These are phyloP conservation scores for Rhegmatorhina hoffmannsi DNA, from an alignment of 2,113 vertebrate genomes.

Conservation along the genomic window DNA sequence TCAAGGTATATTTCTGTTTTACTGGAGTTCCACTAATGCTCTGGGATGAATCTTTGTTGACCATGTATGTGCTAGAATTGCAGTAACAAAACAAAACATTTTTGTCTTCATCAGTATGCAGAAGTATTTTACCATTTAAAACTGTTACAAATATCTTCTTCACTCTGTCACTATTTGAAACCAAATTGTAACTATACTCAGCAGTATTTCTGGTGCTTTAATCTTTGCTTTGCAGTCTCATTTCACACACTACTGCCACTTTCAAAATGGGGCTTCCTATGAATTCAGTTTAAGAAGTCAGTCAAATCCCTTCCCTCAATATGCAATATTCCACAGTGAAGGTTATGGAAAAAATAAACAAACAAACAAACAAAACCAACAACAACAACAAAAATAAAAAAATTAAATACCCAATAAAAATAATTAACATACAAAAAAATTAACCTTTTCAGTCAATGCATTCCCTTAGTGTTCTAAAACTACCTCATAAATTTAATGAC, in stretches of 20 bases:
- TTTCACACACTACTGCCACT: not conserved
- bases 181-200: not conserved
- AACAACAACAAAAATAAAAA: not conserved
- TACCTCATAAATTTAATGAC: not conserved
- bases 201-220: not conserved
- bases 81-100: not conserved
- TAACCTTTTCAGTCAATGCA: not conserved
- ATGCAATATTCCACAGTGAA: not conserved
- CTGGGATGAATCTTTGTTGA: fast-evolving
- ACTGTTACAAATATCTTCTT: not conserved
- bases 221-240: not conserved
- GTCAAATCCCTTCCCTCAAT: not conserved
- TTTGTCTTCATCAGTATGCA: not conserved
- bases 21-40: not conserved
- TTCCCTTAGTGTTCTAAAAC: not conserved
- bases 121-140: not conserved
- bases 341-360: not conserved
- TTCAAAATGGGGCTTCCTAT: not conserved
- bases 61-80: not conserved
- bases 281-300: not conserved
- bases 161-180: not conserved
- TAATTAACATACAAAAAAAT: not conserved
- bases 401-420: not conserved
- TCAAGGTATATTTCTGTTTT: not conserved
- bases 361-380: not conserved